Percentiles rank a stretch among this genome's conserved stretches.
Conservation (phyloP, 2,113 vertebrate genomes). For the Paedocypris sp. region DNA sequence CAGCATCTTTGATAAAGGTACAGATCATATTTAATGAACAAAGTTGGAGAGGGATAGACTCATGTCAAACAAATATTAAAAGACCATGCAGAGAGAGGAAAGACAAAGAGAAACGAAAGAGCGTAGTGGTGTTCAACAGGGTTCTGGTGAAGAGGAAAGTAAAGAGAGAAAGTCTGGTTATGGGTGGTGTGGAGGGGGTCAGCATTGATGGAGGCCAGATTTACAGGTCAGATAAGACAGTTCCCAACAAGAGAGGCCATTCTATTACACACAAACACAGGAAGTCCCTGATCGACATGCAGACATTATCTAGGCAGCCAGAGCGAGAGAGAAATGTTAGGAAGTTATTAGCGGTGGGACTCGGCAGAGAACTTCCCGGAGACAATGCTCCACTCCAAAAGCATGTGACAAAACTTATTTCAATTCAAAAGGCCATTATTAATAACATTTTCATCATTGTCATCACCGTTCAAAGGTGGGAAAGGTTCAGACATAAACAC, state of each 20-base stretch:
- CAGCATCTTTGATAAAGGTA: too few relatives aligned
- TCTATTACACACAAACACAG: constrained; percentile 94
- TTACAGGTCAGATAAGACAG: constrained; percentile 64
- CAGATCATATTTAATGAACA: too few relatives aligned
- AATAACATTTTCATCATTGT: constrained; percentile 60
- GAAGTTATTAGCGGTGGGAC: constrained; percentile 78
- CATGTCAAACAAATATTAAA: too few relatives aligned
- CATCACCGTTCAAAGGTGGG: constrained; percentile 52
- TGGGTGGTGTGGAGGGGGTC: constrained; percentile 38
- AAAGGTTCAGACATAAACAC: constrained; percentile 47
- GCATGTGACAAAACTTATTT: constrained; percentile 48
- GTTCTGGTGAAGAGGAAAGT: constrained; percentile 14
- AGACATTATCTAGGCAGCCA: constrained; percentile 75
- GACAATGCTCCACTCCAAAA: constrained; percentile 77
- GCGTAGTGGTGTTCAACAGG: neutral
- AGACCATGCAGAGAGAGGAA: too few relatives aligned
- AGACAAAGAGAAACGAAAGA: too few relatives aligned
- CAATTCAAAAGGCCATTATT: constrained; percentile 59
- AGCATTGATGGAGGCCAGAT: constrained; percentile 64
- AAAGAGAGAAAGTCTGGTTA: neutral
- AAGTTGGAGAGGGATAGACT: too few relatives aligned
- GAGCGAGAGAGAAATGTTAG: constrained; percentile 65
- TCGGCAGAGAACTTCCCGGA: constrained; percentile 46
- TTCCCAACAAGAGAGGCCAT: constrained; percentile 72
- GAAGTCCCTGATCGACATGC: constrained; percentile 85